Evolutionary conservation across 2,888 invertebrate species (phyloP).

Genomic region (Apantesis nais): DNA sequence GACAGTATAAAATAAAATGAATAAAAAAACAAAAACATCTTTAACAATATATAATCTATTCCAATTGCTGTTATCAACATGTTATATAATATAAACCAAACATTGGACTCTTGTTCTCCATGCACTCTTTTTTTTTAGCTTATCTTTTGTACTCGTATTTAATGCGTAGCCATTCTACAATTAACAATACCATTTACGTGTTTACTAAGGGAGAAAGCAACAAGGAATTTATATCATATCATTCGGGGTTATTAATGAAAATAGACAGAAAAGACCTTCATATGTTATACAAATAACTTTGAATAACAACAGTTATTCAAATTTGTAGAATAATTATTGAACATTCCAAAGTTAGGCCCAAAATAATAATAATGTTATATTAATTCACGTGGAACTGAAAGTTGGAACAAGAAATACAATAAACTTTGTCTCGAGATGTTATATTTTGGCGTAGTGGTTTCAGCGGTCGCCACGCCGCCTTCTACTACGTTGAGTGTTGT

Average conservation of each 20-base stretch:
- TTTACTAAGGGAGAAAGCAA: not conserved
- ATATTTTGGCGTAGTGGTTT: not conserved
- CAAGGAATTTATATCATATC: not conserved
- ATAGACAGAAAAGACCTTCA: too few relatives aligned
- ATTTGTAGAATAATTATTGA: too few relatives aligned
- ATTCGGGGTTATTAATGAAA: too few relatives aligned
- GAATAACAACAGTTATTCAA: too few relatives aligned
- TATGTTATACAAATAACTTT: too few relatives aligned
- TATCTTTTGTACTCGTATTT: not conserved
- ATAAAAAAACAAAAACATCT: not conserved
- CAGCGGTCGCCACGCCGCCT: too few relatives aligned
- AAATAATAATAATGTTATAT: too few relatives aligned
- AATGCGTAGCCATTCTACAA: not conserved
- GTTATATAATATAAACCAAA: too few relatives aligned
- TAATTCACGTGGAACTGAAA: too few relatives aligned
- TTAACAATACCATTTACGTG: not conserved
- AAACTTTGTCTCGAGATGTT: not conserved
- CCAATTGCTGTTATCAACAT: too few relatives aligned
- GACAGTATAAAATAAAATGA: not conserved
- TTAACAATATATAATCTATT: not conserved
- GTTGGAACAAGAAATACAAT: not conserved
- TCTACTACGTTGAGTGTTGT: too few relatives aligned
- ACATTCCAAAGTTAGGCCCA: too few relatives aligned
- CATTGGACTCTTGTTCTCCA: not conserved
- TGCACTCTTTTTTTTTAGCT: not conserved